phyloP scores from a whole-genome alignment of 2,797 vertebrate genomes.

The Oceanodroma leucorhoa region DNA sequence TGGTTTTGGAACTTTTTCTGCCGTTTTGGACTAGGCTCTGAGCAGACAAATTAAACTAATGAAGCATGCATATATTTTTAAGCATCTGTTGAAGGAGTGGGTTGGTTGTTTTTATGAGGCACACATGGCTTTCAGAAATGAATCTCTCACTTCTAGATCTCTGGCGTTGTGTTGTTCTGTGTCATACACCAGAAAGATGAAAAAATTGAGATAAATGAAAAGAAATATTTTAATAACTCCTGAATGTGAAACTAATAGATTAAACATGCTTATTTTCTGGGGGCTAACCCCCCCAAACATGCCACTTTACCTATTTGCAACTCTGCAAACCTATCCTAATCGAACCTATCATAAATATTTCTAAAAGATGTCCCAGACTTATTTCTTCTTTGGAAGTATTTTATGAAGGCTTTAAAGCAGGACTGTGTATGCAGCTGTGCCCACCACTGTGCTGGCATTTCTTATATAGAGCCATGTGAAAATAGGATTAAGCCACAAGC shows the following conservation, averaged over 20 bases:
- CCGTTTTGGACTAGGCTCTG: slow-evolving; percentile 18
- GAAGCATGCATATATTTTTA: slow-evolving; percentile 5
- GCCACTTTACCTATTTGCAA: background rate
- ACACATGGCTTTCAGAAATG: background rate
- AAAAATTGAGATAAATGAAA: background rate
- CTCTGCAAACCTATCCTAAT: background rate
- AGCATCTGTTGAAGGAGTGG: slow-evolving; percentile 29
- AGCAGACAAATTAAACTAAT: slow-evolving; percentile 19
- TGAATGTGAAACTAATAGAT: background rate
- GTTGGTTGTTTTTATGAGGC: slow-evolving; percentile 2
- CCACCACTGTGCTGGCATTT: background rate
- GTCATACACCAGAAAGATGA: background rate
- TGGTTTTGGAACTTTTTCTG: slow-evolving; percentile 66
- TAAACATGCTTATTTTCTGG: background rate
- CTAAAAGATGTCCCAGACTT: background rate
- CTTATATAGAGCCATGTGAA: background rate
- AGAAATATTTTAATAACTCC: background rate
- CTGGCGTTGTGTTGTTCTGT: background rate
- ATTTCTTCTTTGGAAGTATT: background rate
- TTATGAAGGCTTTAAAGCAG: background rate
- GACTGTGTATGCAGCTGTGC: background rate
- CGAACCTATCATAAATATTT: background rate
- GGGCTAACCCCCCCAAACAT: background rate
- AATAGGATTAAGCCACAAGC: background rate
- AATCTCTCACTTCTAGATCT: background rate